Percentiles rank a stretch among this genome's conserved stretches.
Conservation (phyloP, 2,797 vertebrate species). For the Cynodonichthys magdalenae region DNA sequence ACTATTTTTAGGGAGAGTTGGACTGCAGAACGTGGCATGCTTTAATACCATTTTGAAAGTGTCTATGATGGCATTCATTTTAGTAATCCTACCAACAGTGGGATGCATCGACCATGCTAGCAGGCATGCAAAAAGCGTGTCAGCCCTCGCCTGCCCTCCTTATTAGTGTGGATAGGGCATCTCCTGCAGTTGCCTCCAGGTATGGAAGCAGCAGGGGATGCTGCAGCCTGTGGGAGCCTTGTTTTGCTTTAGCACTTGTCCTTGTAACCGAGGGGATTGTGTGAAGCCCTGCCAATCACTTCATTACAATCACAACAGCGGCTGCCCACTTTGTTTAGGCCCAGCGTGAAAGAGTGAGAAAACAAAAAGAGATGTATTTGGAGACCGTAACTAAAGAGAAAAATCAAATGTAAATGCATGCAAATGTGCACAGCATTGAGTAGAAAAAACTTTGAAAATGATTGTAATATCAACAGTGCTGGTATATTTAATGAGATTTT, state of each 20-base stretch:
- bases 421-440: background rate
- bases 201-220: conserved; percentile 46
- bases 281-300: conserved; percentile 65
- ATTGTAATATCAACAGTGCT: background rate
- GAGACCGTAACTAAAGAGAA: conserved; percentile 3
- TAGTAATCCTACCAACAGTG: conserved; percentile 13
- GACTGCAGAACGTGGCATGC: background rate
- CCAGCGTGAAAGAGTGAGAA: conserved; percentile 9
- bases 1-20: conserved; percentile 11
- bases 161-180: conserved; percentile 44
- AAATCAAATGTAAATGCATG: background rate
- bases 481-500: background rate
- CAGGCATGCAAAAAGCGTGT: conserved; percentile 22
- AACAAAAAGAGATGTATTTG: conserved; percentile 5
- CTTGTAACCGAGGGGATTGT: conserved; percentile 44
- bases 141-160: conserved; percentile 24
- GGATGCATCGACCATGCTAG: conserved; percentile 20
- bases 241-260: conserved; percentile 48
- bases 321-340: conserved; percentile 35
- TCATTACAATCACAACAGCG: conserved; percentile 37
- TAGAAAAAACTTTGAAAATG: background rate
- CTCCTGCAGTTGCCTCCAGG: conserved; percentile 56
- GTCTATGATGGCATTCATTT: conserved; percentile 11
- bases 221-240: conserved; percentile 50
- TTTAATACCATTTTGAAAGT: background rate